These are phyloP conservation scores for Myocastor coypus DNA, from an alignment of 2,113 vertebrate genomes.

Conservation along the genomic window DNA sequence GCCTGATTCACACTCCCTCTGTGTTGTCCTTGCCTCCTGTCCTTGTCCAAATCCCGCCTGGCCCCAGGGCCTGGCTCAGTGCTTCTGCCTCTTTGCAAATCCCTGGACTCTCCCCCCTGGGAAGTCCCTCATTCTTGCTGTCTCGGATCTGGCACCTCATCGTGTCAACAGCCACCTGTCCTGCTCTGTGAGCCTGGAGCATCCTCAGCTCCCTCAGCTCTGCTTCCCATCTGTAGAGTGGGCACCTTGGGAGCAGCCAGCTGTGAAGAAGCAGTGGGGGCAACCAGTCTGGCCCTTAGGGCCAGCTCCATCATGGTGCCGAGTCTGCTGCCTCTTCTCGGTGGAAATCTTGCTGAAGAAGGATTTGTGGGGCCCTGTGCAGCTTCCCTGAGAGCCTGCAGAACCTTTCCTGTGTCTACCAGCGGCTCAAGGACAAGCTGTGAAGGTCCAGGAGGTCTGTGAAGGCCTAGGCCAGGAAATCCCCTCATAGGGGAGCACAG, in stretches of 20 bases:
- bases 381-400: not conserved
- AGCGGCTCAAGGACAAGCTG: not conserved
- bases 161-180: rapidly evolving
- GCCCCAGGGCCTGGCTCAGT: not conserved
- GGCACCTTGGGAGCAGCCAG: not conserved
- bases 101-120: not conserved
- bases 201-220: not conserved
- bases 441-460: not conserved
- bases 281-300: rapidly evolving
- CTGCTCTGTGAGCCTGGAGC: not conserved
- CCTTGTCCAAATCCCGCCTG: not conserved
- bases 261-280: not conserved
- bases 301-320: rapidly evolving
- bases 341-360: not conserved
- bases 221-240: not conserved
- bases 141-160: not conserved
- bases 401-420: not conserved
- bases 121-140: not conserved
- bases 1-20: not conserved
- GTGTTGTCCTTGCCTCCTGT: not conserved
- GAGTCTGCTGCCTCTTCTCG: not conserved
- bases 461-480: not conserved
- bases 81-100: not conserved
- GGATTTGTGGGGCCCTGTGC: not conserved
- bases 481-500: not conserved